phyloP scores from a whole-genome alignment of 1,140 invertebrate species.

The Caerostris extrusa region DNA sequence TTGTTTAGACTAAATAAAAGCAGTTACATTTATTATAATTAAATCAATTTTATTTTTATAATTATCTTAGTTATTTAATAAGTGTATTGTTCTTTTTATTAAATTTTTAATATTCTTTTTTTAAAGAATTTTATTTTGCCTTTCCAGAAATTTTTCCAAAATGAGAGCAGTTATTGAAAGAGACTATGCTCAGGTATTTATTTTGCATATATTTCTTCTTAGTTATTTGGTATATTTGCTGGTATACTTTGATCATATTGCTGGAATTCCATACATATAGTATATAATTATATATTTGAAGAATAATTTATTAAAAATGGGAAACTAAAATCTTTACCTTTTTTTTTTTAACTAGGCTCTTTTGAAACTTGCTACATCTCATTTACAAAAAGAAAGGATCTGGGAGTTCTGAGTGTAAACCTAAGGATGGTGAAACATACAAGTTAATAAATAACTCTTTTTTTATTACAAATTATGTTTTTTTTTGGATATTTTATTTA shows the following conservation, averaged over 20 bases:
- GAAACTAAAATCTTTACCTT: background rate
- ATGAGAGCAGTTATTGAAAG: constrained; percentile 96
- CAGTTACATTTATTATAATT: too few relatives aligned
- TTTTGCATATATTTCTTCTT: too few relatives aligned
- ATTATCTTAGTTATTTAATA: too few relatives aligned
- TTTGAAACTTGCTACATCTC: constrained; percentile 93
- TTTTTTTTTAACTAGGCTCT: constrained; percentile 86
- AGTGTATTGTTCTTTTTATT: too few relatives aligned
- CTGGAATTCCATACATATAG: too few relatives aligned
- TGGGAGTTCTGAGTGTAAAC: constrained; percentile 88
- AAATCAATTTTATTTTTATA: too few relatives aligned
- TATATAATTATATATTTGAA: too few relatives aligned
- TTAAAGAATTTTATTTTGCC: constrained; percentile 59
- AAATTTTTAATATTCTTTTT: background rate
- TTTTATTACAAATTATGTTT: background rate
- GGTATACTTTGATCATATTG: too few relatives aligned
- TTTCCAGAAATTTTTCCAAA: constrained; percentile 91
- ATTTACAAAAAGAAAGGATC: constrained; percentile 96
- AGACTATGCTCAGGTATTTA: constrained; percentile 93
- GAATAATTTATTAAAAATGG: too few relatives aligned
- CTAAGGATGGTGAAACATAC: constrained; percentile 76
- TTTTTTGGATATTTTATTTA: background rate
- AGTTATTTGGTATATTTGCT: too few relatives aligned
- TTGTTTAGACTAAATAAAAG: too few relatives aligned
- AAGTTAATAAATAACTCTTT: constrained; percentile 77